A percentile compares a stretch with the other conserved stretches of the same genome.
These are phyloP conservation scores for Neomorphus geoffroyi DNA, from an alignment of 2,797 vertebrate genomes.

Conservation along the genomic window DNA sequence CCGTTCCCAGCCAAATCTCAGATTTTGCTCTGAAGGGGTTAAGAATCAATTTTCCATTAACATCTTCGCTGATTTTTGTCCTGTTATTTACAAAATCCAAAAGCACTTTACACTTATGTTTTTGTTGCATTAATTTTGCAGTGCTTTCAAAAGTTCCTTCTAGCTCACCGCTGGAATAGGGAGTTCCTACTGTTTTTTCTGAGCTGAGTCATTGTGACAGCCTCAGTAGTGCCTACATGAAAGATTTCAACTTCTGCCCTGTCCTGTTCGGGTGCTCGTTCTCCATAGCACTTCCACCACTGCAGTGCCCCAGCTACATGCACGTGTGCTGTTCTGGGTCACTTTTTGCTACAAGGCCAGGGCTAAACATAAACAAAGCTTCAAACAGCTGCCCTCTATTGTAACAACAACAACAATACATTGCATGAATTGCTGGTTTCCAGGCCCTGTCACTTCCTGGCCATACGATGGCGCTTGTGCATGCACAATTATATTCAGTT, in stretches of 20 bases:
- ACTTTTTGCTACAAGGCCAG: not conserved
- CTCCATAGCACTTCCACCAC: not conserved
- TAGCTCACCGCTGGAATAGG: not conserved
- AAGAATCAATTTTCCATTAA: not conserved
- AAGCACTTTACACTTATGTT: not conserved
- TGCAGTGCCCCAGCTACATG: rapidly evolving
- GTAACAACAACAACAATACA: rapidly evolving
- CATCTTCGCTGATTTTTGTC: not conserved
- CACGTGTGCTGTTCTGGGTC: not conserved
- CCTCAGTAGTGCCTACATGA: not conserved
- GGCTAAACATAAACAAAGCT: not conserved
- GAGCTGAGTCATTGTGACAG: not conserved
- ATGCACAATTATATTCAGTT: rapidly evolving
- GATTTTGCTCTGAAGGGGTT: not conserved
- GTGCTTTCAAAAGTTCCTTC: not conserved
- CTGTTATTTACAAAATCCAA: not conserved
- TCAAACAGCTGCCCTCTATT: not conserved
- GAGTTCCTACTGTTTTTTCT: not conserved
- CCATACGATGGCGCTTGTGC: not conserved
- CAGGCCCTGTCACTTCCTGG: not conserved
- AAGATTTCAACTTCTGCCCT: not conserved
- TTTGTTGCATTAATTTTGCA: not conserved
- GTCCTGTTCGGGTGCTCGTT: not conserved
- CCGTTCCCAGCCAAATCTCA: not conserved
- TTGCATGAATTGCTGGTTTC: not conserved